Evolutionary conservation across 2,888 invertebrate genomes (phyloP), one percentile per base, ranked within the genome.

Genomic region (Euphydryas editha): DNA sequence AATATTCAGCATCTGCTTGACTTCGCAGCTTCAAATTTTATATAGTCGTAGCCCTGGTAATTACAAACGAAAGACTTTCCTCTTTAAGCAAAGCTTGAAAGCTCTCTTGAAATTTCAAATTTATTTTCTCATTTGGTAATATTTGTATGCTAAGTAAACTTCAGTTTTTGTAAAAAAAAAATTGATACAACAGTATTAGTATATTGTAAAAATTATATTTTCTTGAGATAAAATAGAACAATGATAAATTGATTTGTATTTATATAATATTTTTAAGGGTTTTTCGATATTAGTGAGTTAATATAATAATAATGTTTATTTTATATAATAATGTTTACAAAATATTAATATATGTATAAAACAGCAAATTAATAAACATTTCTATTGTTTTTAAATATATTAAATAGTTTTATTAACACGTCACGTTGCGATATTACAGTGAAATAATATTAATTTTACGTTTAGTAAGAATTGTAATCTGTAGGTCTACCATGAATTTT

Each of bases 1-100:
- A 86, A 87, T 84, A 85, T 81, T 82, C 73, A 69, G 84, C 84
- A 85, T 81, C 79, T 78, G 80, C 78, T 79, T 74, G 75, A 77
- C 75, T 82, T 77, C 78, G 76, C 73, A 78, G 78, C 79, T 81
- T 77, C 76, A 78, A 83, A 83, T 83, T 83, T 81, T 81, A 78
- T 77, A 75, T 76, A 61, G 24, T 58, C 65, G 47, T 64, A 47
- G 72, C 67, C 74, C n/a, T 51, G 71, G 75, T 75, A 81, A 79
- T 81, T 79, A 80, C 73, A 67, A 64, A 65, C 58, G 67, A 36
- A 64, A 39, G 63, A 36, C 58, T 39, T 46, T 54, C 64, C 59
- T 49, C 51, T 59, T 59, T 47, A 30, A 46, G 63, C 64, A 58
- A 42, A 49, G 51, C 57, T 63, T 51, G 51, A 47, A 47, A 51